phyloP scores from a whole-genome alignment of 2,888 invertebrate genomes.

The Dicyrtomina minuta region DNA sequence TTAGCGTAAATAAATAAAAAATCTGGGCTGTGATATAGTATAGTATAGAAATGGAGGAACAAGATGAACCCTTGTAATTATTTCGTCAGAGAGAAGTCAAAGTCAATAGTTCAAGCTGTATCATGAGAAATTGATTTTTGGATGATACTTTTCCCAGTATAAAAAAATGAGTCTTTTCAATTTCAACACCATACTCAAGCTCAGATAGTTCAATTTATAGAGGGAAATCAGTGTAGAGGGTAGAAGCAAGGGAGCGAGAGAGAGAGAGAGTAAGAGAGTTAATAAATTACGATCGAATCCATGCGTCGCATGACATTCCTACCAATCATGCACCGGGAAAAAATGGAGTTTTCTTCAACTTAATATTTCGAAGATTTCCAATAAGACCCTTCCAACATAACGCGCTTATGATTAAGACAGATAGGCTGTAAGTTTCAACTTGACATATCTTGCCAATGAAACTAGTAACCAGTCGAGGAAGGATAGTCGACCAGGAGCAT shows the following conservation, averaged over 20 bases:
- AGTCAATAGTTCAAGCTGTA: no score
- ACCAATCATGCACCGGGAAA: slow-evolving; percentile 14
- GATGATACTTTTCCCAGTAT: no score
- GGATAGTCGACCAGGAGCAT: slow-evolving; percentile 8
- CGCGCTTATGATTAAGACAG: slow-evolving; percentile 24
- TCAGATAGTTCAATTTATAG: not conserved
- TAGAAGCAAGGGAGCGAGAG: not conserved
- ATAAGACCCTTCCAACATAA: slow-evolving; percentile 15
- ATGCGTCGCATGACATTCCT: slow-evolving; percentile 14
- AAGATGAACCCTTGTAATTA: no score
- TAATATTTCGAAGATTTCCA: slow-evolving; percentile 20
- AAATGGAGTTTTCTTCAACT: slow-evolving; percentile 17
- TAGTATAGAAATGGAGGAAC: no score
- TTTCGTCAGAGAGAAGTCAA: no score
- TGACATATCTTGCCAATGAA: slow-evolving; percentile 12
- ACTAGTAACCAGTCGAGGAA: not conserved
- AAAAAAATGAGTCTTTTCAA: no score
- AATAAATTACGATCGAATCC: slow-evolving; percentile 11
- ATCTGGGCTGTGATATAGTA: not conserved
- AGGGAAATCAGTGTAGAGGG: no score
- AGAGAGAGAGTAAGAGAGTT: slow-evolving; percentile 1
- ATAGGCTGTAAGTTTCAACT: slow-evolving; percentile 4
- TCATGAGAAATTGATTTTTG: no score
- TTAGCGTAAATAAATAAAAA: not conserved
- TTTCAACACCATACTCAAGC: no score